Percentiles rank a stretch among this genome's conserved stretches.
These are phyloP conservation scores for Lamprologus tigripictilis DNA, from an alignment of 2,113 vertebrate species.

Conservation along the genomic window DNA sequence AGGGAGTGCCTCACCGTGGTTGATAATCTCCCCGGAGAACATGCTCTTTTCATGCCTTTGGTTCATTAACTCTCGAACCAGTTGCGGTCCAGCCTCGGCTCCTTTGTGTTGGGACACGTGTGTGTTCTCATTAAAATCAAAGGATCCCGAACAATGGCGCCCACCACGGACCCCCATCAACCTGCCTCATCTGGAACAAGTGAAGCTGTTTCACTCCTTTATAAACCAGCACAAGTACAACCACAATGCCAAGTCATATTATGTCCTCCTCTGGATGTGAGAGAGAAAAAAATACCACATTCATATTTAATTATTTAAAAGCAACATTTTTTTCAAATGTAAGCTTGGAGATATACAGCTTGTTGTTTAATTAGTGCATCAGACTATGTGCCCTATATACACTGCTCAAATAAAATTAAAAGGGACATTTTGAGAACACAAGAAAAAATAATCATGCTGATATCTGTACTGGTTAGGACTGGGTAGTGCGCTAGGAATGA, in stretches of 20 bases:
- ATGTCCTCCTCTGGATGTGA: neutral
- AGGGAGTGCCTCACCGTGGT: constrained; percentile 21
- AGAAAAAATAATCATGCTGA: neutral
- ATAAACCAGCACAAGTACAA: neutral
- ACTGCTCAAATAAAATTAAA: neutral
- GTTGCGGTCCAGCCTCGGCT: constrained; percentile 1
- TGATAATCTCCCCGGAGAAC: constrained; percentile 39
- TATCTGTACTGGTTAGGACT: neutral
- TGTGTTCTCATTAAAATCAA: constrained; percentile 39
- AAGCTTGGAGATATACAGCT: neutral
- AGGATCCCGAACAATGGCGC: constrained; percentile 6
- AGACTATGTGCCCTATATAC: neutral
- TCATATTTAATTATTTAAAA: neutral
- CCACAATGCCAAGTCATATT: neutral
- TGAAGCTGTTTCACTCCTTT: neutral
- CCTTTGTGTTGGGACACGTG: neutral
- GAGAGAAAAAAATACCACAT: neutral
- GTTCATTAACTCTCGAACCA: constrained; percentile 38
- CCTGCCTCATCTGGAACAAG: neutral
- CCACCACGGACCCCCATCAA: constrained; percentile 1
- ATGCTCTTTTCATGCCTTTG: constrained; percentile 7
- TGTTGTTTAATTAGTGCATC: neutral
- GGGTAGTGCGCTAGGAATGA: neutral
- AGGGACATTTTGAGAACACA: neutral
- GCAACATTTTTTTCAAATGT: neutral